Percentiles rank a stretch among this genome's conserved stretches.
phyloP scores from a whole-genome alignment of 2,113 vertebrate genomes.

The Puffinus mauretanicus region DNA sequence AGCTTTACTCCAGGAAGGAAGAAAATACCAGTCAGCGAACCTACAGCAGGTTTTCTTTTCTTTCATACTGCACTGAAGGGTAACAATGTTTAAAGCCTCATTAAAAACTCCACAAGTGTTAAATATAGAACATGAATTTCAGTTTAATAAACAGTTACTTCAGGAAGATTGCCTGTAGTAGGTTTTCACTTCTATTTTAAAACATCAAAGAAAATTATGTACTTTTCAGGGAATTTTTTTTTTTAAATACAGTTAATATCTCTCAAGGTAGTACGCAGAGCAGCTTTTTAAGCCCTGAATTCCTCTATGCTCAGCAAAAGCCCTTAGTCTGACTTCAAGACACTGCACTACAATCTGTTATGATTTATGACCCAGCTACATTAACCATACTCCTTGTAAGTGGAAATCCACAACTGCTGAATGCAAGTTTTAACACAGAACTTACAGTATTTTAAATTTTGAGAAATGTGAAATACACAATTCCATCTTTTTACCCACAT shows the following conservation, averaged over 20 bases:
- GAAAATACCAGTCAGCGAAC: not conserved
- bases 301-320: not conserved
- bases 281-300: not conserved
- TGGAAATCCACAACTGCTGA: not conserved
- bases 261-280: not conserved
- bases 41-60: not conserved
- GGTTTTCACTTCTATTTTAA: not conserved
- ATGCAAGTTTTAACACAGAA: not conserved
- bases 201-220: not conserved
- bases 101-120: not conserved
- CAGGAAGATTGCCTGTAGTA: not conserved
- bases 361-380: not conserved
- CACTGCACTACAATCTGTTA: not conserved
- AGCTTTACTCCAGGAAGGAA: not conserved
- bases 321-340: not conserved
- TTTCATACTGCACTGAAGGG: not conserved
- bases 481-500: not conserved
- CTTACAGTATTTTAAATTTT: not conserved
- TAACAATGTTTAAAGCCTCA: not conserved
- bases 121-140: not conserved
- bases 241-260: not conserved
- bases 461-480: not conserved
- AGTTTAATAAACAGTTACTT: not conserved
- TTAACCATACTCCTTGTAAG: not conserved
- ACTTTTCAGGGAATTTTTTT: not conserved